Conservation (phyloP, 1,140 invertebrate genomes). For the Nasonia vitripennis region DNA sequence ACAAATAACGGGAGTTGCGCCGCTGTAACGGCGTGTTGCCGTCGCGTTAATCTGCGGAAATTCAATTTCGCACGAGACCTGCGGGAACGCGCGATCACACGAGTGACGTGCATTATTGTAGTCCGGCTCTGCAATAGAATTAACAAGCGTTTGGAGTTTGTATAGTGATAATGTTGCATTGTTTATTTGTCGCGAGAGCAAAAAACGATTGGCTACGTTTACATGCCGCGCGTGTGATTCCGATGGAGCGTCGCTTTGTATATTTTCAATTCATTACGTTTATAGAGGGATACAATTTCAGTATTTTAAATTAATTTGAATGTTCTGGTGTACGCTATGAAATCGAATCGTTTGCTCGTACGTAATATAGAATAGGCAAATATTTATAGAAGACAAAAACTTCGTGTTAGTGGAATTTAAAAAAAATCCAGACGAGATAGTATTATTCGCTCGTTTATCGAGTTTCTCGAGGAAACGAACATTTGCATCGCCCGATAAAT, state of each 20-base stretch:
- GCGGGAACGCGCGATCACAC: not conserved
- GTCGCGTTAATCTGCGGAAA: not conserved
- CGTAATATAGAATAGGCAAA: no score
- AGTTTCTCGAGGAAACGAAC: no score
- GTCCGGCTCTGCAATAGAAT: not conserved
- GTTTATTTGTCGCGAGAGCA: not conserved
- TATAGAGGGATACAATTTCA: no score
- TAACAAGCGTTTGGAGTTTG: not conserved
- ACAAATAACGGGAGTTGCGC: not conserved
- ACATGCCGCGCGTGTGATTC: not conserved
- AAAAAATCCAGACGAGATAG: no score
- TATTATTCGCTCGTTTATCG: no score
- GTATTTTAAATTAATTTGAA: no score
- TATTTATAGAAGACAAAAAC: no score
- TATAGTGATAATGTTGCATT: not conserved
- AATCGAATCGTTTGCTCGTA: no score
- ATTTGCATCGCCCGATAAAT: not conserved
- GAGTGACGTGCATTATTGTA: not conserved
- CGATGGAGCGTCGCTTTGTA: not conserved
- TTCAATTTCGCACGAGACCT: not conserved
- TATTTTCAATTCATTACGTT: not conserved
- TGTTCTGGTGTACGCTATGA: no score
- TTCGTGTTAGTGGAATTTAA: no score
- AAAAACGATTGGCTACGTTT: not conserved
- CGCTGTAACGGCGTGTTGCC: not conserved